Evolutionary conservation across 2,113 vertebrate species (phyloP).

Genomic region (Takifugu bimaculatus): DNA sequence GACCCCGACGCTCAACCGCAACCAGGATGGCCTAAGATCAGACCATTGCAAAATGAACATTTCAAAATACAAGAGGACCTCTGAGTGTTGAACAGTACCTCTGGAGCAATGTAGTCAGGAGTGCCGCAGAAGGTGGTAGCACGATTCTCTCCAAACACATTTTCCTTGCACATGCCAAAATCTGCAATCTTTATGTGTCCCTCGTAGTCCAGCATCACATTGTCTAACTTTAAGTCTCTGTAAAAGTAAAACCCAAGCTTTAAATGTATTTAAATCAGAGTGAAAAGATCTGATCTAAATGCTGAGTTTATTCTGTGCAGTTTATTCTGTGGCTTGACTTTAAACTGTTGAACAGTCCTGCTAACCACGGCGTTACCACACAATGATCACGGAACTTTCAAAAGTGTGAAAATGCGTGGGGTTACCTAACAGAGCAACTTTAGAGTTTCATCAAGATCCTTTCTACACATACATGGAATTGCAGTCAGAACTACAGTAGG

Average conservation of each 20-base stretch:
- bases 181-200: slow-evolving; percentile 98
- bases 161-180: slow-evolving; percentile 99
- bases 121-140: slow-evolving; percentile 97
- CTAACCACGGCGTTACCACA: slow-evolving; percentile 8
- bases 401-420: slow-evolving; percentile 22
- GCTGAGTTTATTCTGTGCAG: too few relatives aligned
- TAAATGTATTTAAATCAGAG: not conserved
- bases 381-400: slow-evolving; percentile 19
- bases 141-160: slow-evolving; percentile 83
- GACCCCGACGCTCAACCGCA: not conserved
- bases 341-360: too few relatives aligned
- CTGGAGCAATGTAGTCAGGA: slow-evolving; percentile 94
- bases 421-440: slow-evolving; percentile 35
- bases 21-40: not conserved
- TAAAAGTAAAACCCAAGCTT: slow-evolving; percentile 2
- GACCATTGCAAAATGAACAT: slow-evolving; percentile 2
- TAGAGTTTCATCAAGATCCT: slow-evolving; percentile 14
- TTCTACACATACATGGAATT: slow-evolving; percentile 14
- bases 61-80: not conserved
- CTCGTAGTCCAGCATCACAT: slow-evolving; percentile 90
- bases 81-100: slow-evolving; percentile 49
- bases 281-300: too few relatives aligned
- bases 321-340: not conserved
- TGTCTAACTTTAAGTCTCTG: slow-evolving; percentile 97
- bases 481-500: not conserved